Conservation (phyloP, 2,797 vertebrate genomes). For the Notolepis coatsorum region DNA sequence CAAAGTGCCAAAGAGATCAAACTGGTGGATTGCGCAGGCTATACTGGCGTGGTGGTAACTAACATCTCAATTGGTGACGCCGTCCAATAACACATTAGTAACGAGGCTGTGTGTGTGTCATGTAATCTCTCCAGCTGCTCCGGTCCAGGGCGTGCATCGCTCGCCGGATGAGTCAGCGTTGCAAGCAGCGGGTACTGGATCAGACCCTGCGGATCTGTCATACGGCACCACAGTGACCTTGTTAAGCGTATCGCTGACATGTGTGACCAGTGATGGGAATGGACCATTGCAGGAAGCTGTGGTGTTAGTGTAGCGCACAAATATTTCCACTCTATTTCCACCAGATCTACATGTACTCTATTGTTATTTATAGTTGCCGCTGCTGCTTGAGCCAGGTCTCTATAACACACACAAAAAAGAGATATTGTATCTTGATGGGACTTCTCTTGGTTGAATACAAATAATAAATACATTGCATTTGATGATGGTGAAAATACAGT, state of each 20-base stretch:
- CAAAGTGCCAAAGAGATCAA: conserved; percentile 60
- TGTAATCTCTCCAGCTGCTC: conserved; percentile 69
- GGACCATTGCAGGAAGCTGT: too few species aligned
- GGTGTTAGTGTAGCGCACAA: too few species aligned
- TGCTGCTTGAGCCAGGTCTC: too few species aligned
- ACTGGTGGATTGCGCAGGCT: conserved; percentile 45
- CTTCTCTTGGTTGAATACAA: too few species aligned
- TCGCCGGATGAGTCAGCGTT: conserved; percentile 56
- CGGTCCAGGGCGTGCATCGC: conserved; percentile 31
- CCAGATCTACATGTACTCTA: too few species aligned
- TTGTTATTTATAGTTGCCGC: too few species aligned
- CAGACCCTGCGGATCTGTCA: conserved; percentile 33
- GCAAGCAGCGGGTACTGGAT: conserved; percentile 29
- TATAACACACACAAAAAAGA: too few species aligned
- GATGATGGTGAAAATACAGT: too few species aligned
- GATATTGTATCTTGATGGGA: too few species aligned
- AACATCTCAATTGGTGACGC: conserved; percentile 52
- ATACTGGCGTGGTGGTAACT: conserved; percentile 38
- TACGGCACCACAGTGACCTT: conserved; percentile 16
- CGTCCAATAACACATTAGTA: conserved; percentile 60
- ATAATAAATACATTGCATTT: too few species aligned
- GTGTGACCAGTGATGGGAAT: too few species aligned
- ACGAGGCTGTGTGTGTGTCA: conserved; percentile 53
- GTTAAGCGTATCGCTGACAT: conserved; percentile 48
- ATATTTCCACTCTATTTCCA: too few species aligned